A percentile compares a stretch with the other conserved stretches of the same genome.
Conservation (phyloP, 2,888 invertebrate species). For the Coelinius sp. region DNA sequence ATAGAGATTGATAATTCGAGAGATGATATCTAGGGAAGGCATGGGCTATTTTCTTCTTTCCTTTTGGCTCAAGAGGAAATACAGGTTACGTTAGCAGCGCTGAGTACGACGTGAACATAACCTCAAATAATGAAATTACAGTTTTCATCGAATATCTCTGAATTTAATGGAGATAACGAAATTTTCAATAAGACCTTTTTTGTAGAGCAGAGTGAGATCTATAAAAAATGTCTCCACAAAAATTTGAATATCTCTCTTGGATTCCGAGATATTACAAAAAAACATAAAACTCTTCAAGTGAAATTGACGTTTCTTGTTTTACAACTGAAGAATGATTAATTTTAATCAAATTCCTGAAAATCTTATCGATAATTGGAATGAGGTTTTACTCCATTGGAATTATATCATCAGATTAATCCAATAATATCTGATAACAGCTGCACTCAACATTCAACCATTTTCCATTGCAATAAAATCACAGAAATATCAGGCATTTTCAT, state of each 20-base stretch:
- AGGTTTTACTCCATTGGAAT: too few species aligned
- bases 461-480: neutral
- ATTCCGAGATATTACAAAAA: too few species aligned
- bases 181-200: too few species aligned
- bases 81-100: neutral
- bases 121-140: neutral
- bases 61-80: neutral
- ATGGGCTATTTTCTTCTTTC: constrained; percentile 21
- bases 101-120: constrained; percentile 10
- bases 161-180: too few species aligned
- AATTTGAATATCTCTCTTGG: neutral
- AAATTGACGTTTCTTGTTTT: too few species aligned
- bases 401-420: neutral
- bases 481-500: neutral
- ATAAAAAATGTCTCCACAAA: neutral
- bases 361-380: neutral
- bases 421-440: neutral
- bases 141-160: too few species aligned
- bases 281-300: too few species aligned
- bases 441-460: neutral
- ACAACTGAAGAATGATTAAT: neutral
- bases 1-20: neutral
- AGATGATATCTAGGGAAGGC: neutral
- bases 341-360: neutral
- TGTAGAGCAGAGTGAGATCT: neutral